Evolutionary conservation across 2,888 invertebrate species (phyloP), one percentile per base, ranked within the genome.

Genomic region (Minunthozetes semirufus): DNA sequence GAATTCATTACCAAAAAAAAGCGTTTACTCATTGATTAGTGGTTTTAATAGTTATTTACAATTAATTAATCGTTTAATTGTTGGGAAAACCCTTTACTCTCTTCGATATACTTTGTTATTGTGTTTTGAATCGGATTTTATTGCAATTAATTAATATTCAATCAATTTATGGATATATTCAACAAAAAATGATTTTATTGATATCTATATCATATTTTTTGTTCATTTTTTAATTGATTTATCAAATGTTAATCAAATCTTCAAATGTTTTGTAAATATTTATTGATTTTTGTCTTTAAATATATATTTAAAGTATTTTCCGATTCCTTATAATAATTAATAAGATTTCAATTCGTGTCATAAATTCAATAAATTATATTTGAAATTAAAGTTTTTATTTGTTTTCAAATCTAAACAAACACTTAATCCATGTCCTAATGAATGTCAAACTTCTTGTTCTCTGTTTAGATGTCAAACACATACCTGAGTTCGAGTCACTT

Each of bases 401-500:
- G n/a, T 19, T 19, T 19, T 53, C 53, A 25, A 13, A 25, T 9
- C 13, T 56, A 6, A 53, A 19, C 9, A 56, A 1, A 1, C 6
- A 22, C 9, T 25, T 6, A 17, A 17, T 56, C 9, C 15, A 13
- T 48, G 5, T 25, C 15, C 56, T 25, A 13, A 56, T 15, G 25
- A 56, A 56, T 13, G 11, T 25, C n/a, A 6, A n/a, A 9, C n/a
- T n/a, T n/a, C 13, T 56, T 63, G 8, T 9, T 33, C 17, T n/a
- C n/a, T 17, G 4, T 63, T 63, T 33, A 63, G 63, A 63, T 63
- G 63, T 29, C 4, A 63, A 33, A 63, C 63, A 11, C 13, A 63
- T 17, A 63, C 63, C 33, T n/a, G 63, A 63, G 33, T 63, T 63
- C 63, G 63, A 63, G 63, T 29, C 63, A 17, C 63, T 63, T 3